phyloP scores from a whole-genome alignment of 2,113 vertebrate genomes.

The Mesembrinibis cayennensis region DNA sequence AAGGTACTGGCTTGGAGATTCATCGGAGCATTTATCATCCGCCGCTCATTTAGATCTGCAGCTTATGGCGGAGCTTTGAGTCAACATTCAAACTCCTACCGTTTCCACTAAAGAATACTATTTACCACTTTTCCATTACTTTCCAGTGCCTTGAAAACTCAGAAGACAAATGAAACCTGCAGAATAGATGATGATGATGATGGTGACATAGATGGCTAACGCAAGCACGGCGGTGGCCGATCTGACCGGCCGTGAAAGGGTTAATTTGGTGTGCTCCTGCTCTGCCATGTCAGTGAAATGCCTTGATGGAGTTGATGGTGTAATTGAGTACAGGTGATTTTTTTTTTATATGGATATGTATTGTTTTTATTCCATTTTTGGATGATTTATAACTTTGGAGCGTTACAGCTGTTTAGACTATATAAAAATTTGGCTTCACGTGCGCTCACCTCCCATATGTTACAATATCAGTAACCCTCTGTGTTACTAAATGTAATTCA shows the following conservation, averaged over 20 bases:
- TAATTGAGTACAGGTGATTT: not conserved
- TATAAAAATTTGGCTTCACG: not conserved
- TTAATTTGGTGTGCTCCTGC: not conserved
- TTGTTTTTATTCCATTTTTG: not conserved
- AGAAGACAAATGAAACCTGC: not conserved
- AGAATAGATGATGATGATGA: not conserved
- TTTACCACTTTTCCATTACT: rapidly evolving
- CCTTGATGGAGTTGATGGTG: not conserved
- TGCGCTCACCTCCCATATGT: not conserved
- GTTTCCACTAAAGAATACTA: not conserved
- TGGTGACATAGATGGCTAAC: rapidly evolving
- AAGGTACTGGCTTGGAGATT: not conserved
- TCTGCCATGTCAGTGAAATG: not conserved
- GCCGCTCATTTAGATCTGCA: rapidly evolving
- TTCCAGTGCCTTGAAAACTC: not conserved
- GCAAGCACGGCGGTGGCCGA: rapidly evolving
- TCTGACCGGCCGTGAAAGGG: rapidly evolving
- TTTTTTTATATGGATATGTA: not conserved
- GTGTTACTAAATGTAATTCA: not conserved
- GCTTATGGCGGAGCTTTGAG: not conserved
- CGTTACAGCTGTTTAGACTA: not conserved
- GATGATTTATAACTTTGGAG: not conserved
- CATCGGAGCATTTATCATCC: not conserved
- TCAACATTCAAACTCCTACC: not conserved
- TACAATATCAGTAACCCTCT: not conserved